Evolutionary conservation across 2,797 vertebrate species (phyloP), one percentile per base, ranked within the genome.

Genomic region (Trachurus trachurus): DNA sequence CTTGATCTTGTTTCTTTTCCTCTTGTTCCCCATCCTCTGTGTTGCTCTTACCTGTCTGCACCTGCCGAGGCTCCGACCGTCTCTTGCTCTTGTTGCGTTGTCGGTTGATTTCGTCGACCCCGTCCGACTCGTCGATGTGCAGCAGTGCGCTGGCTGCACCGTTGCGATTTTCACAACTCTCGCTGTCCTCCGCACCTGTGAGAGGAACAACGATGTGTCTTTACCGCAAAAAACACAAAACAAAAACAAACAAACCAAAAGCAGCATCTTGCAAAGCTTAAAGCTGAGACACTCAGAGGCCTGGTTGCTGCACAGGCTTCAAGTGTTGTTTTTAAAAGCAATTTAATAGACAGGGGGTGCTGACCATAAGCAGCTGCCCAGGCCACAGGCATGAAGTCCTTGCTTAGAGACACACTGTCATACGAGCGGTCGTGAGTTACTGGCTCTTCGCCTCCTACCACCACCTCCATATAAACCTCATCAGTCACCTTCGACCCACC

Each of bases 391-490:
- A 97, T 97, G 90, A 97, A 97, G 69, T 97, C 97, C 95, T 98
- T 98, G 91, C 89, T 95, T 83, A 98, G 95, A 86, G 97, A 96
- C 9, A 88, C 94, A 91, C 97, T 96, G 82, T 97, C 96, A 56
- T 96, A 96, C 78, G 96, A 95, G 78, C 96, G 94, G 54, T 97
- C 96, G 2, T 97, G 97, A 63, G 95, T 92, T 0, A 94, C 96
- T 19, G 95, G 96, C 87, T 98, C 97, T 76, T 97, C 97, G 53
- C 97, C 97, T 81, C 96, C 97, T 82, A 98, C 96, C 80, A 98
- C 97, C 89, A 98, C 96, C 88, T 98, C 97, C 97, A 98, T 98
- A 93, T 97, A 98, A 81, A 98, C 98, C 92, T 97, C 97, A 88
- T 97, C 97, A 50, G 96, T 96, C 77, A 97, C 97, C 94, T 97